Evolutionary conservation across 1,140 invertebrate genomes (phyloP), one percentile per base, ranked within the genome.

Genomic region (Bombus affinis): DNA sequence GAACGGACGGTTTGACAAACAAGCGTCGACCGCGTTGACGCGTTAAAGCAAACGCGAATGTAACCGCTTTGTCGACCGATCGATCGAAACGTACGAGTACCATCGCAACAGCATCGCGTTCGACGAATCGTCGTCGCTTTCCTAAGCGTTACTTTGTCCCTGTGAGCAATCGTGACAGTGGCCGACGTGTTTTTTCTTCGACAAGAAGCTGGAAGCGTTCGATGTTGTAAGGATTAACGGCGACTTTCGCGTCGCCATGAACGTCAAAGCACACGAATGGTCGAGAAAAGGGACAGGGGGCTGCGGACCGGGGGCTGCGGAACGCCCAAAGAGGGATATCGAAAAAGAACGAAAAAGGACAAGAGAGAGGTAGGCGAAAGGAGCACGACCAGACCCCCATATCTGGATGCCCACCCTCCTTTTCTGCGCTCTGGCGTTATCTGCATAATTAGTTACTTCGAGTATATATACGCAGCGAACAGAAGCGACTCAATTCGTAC

Each of bases 401-500:
- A 91, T 91, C 92, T 91, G 84, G 89, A 90, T 92, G 87, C 91
- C 82, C 82, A 77, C 89, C 79, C 39, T 72, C 72, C 86, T 91
- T 87, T 90, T 91, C 90, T 80, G 89, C 89, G 85, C 87, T 81
- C 86, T 88, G 59, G 74, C 87, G 90, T 93, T 93, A 93, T 93
- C 93, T 92, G 92, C 88, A 93, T 94, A 94, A 94, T 94, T 94
- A 94, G 92, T 94, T 93, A 93, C 90, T 92, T 57, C 42, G 76
- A 82, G 86, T 88, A 84, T 86, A 81, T 91, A 83, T 85, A 90
- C 80, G 66, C 81, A 82, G 86, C 89, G 83, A 91, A 93, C 91
- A 85, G 90, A 53, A 90, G 92, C 89, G 90, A 92, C 90, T 93
- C 91, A 93, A 94, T 94, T 90, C 91, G 89, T 88, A 89, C 81